Evolutionary conservation across 1,140 invertebrate genomes (phyloP).

Genomic region (Bombus pascuorum): DNA sequence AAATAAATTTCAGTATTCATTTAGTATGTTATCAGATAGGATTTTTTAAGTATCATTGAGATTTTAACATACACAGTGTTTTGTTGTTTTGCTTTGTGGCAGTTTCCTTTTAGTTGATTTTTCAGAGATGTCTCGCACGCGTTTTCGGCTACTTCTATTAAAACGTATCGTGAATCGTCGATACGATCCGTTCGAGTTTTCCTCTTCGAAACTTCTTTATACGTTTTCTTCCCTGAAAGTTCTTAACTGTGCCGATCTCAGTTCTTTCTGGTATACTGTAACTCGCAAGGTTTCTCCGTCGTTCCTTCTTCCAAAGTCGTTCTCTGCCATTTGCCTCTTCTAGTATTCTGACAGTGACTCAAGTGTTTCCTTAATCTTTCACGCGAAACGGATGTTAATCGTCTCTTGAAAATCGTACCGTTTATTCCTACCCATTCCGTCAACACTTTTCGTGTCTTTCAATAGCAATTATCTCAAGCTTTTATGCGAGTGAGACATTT

Average conservation of each 20-base stretch:
- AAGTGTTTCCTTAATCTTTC: slow-evolving; percentile 34
- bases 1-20: no score
- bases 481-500: background rate
- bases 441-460: background rate
- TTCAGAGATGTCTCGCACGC: slow-evolving; percentile 45
- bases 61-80: slow-evolving; percentile 19
- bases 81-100: slow-evolving; percentile 45
- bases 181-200: slow-evolving; percentile 61
- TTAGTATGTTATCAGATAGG: no score
- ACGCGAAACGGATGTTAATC: slow-evolving; percentile 15
- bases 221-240: slow-evolving; percentile 65
- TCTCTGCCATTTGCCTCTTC: background rate
- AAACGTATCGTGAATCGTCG: slow-evolving; percentile 56
- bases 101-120: slow-evolving; percentile 43
- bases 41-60: slow-evolving; percentile 31
- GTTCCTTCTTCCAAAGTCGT: slow-evolving; percentile 24
- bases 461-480: background rate
- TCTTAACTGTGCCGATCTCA: slow-evolving; percentile 59
- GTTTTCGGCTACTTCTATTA: slow-evolving; percentile 66
- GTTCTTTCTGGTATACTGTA: slow-evolving; percentile 37
- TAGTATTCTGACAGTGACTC: slow-evolving; percentile 37
- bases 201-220: slow-evolving; percentile 66
- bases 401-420: background rate
- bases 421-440: background rate
- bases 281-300: slow-evolving; percentile 37